A percentile compares a stretch with the other conserved stretches of the same genome.
Evolutionary conservation across 2,888 invertebrate genomes (phyloP).

Genomic region (Hololepta plana): DNA sequence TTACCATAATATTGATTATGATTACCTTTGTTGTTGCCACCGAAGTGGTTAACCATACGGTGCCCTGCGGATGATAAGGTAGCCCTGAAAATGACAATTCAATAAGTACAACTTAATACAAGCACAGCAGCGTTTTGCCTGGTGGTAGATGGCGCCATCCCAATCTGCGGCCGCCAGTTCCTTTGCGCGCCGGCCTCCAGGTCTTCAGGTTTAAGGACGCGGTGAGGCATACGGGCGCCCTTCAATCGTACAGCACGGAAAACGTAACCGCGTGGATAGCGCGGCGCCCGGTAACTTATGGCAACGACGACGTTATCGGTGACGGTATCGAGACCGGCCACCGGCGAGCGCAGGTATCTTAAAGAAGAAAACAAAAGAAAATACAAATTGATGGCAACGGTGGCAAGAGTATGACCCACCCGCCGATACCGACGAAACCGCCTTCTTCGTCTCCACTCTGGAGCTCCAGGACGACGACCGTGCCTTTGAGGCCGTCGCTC

Average conservation of each 20-base stretch:
- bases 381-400: conserved; percentile 5
- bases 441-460: no score
- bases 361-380: conserved; percentile 5
- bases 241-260: conserved; percentile 58
- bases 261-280: conserved; percentile 50
- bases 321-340: conserved; percentile 45
- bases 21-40: conserved; percentile 9
- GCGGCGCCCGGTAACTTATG: conserved; percentile 62
- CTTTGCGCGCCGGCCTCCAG: conserved; percentile 42
- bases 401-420: conserved; percentile 37
- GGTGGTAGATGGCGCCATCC: conserved; percentile 28
- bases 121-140: background rate
- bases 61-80: conserved; percentile 51
- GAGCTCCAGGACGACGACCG: conserved; percentile 51
- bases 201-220: conserved; percentile 64
- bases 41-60: conserved; percentile 48
- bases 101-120: background rate
- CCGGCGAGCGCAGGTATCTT: conserved; percentile 36
- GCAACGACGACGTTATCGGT: conserved; percentile 40
- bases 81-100: conserved; percentile 28
- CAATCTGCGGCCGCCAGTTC: conserved; percentile 62
- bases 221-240: conserved; percentile 50
- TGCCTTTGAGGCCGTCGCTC: conserved; percentile 72
- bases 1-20: no score
- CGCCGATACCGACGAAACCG: conserved; percentile 49